Conservation (phyloP, 2,113 vertebrate species). For the Tupaia tana region DNA sequence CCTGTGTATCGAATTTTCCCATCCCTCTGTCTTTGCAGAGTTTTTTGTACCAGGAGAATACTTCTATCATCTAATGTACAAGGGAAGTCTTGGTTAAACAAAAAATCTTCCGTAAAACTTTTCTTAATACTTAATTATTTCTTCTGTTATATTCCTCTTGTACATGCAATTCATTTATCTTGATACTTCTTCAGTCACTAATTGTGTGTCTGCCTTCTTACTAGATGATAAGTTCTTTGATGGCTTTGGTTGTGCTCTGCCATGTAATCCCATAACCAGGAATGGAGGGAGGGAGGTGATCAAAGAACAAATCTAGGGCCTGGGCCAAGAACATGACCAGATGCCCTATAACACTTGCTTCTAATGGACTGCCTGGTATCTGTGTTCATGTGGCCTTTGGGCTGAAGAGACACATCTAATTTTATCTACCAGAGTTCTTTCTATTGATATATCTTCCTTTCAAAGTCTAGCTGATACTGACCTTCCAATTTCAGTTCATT, state of each 20-base stretch:
- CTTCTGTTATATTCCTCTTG: not conserved
- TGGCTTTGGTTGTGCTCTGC: not conserved
- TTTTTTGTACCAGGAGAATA: not conserved
- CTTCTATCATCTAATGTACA: not conserved
- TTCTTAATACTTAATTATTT: constrained; percentile 11
- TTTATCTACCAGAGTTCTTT: not conserved
- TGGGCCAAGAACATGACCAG: not conserved
- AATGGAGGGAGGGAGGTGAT: not conserved
- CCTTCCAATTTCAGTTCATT: not conserved
- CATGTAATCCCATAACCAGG: not conserved
- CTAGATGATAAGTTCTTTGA: not conserved
- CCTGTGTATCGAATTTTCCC: not conserved
- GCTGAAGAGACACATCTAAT: not conserved
- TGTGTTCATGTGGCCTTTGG: not conserved
- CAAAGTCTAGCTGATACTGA: not conserved
- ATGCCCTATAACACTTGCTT: not conserved
- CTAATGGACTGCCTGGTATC: not conserved
- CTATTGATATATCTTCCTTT: not conserved
- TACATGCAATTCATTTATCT: not conserved
- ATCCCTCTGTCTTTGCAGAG: not conserved
- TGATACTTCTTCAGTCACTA: not conserved
- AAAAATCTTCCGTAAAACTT: not conserved
- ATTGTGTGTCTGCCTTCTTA: not conserved
- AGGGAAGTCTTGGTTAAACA: constrained; percentile 24
- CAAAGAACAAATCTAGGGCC: not conserved